These are phyloP conservation scores for Eubasilissa regina DNA, from an alignment of 1,140 invertebrate genomes.

Conservation along the genomic window DNA sequence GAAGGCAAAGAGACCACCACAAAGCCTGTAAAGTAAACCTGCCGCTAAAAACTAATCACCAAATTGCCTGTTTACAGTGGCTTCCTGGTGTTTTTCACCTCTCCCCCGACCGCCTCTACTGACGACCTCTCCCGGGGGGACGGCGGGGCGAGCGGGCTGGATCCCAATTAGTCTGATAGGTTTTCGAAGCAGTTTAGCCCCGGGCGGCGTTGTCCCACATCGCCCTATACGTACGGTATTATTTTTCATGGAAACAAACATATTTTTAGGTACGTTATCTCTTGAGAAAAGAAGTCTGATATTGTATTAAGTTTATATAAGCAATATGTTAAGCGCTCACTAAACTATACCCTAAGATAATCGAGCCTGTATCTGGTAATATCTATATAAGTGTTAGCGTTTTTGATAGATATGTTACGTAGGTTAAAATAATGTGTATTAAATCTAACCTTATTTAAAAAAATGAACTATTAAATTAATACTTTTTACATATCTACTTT, in stretches of 20 bases:
- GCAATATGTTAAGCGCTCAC: background rate
- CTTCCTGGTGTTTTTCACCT: background rate
- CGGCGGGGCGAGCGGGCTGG: background rate
- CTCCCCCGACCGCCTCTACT: background rate
- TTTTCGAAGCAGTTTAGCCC: background rate
- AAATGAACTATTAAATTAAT: no score
- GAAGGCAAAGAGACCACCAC: background rate
- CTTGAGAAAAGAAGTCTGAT: background rate
- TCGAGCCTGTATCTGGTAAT: no score
- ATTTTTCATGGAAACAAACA: background rate
- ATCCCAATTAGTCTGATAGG: slow-evolving; percentile 6
- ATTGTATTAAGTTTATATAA: background rate
- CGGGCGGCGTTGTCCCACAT: background rate
- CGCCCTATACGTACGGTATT: background rate
- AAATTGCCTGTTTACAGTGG: slow-evolving; percentile 33
- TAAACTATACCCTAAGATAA: no score
- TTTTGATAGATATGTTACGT: no score
- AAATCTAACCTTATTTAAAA: no score
- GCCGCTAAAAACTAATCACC: slow-evolving; percentile 24
- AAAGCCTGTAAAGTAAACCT: slow-evolving; percentile 9
- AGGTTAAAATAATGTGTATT: no score
- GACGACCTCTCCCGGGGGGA: background rate
- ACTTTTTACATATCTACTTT: no score
- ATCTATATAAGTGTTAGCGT: no score
- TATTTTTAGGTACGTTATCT: background rate